These are phyloP conservation scores for Ennomos quercinarius DNA, from an alignment of 2,888 invertebrate species.

Conservation along the genomic window DNA sequence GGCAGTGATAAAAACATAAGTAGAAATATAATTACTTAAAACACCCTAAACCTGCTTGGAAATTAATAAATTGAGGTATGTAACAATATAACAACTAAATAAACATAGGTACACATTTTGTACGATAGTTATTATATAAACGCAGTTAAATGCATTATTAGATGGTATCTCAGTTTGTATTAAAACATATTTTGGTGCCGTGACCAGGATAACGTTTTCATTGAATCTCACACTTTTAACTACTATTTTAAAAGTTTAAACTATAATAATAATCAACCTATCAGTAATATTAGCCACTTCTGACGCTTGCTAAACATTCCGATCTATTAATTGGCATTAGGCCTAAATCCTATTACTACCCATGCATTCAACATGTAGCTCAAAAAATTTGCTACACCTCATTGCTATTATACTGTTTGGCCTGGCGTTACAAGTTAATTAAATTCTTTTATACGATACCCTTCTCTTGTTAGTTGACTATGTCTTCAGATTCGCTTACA, in stretches of 20 bases:
- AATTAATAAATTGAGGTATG: constrained; percentile 3
- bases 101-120: constrained; percentile 35
- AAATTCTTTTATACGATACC: constrained; percentile 10
- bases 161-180: constrained; percentile 8
- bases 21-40: not conserved
- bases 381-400: too few species aligned
- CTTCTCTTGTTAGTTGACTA: constrained; percentile 1
- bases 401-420: constrained; percentile 16
- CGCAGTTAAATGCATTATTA: constrained; percentile 38
- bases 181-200: constrained; percentile 30
- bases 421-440: constrained; percentile 8
- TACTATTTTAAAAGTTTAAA: too few species aligned
- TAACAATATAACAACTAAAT: constrained; percentile 15
- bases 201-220: constrained; percentile 17
- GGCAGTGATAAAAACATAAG: constrained; percentile 21
- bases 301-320: too few species aligned
- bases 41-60: constrained; percentile 3
- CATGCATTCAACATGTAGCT: too few species aligned
- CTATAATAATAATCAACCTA: too few species aligned
- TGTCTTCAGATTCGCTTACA: constrained; percentile 49
- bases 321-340: too few species aligned
- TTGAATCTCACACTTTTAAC: too few species aligned
- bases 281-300: too few species aligned
- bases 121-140: constrained; percentile 36
- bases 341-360: not conserved